Base-by-base conservation (phyloP, 2,797 vertebrate species). In the Mareca strepera region DNA sequence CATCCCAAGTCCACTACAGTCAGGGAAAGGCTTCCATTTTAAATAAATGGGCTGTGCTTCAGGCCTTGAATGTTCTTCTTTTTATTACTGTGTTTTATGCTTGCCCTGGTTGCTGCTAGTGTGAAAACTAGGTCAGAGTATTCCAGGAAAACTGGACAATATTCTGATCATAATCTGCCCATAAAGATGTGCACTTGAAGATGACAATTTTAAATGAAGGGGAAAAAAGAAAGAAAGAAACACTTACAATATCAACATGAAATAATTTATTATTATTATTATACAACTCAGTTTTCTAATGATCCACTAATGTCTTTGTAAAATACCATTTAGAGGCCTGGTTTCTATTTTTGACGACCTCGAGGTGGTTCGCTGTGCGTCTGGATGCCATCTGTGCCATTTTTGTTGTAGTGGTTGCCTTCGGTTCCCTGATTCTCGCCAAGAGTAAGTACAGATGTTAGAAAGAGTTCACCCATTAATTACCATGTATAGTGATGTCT, bases 291-390 rank as follows among this genome's bases (percentile, higher is more conserved):
- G 21, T 79, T 94, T 93, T 76, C 73, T 92, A 86, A 88, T 92
- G 76, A 86, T 66, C 33, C 26, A 9, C 59, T 94, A 93, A 56
- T 93, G 55, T 90, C 87, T 88, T 88, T 86, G 23, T 86, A 67
- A 85, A 94, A 93, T 73, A 20, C 12, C 62, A 56, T 94, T 89
- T 96, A 99, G 99, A 99, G 97, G 98, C 99, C 85, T 99, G 99
- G 99, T 99, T 99, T 97, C 97, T 99, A 81, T 99, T 99, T 97
- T 91, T 99, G 97, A 98, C 98, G 0, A 99, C 99, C 1, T 99
- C 99, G 22, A 98, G 99, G 35, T 99, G 99, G 99, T 98, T 99
- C 22, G 99, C 99, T 11, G 97, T 99, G 31, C 98, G 99, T 46
- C 98, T 99, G 84, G 99, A 99, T 95, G 99, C 98, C 91, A 99